Percentiles rank a stretch among this genome's conserved stretches.
phyloP scores from a whole-genome alignment of 1,140 invertebrate genomes.

The Telenomus remus region DNA sequence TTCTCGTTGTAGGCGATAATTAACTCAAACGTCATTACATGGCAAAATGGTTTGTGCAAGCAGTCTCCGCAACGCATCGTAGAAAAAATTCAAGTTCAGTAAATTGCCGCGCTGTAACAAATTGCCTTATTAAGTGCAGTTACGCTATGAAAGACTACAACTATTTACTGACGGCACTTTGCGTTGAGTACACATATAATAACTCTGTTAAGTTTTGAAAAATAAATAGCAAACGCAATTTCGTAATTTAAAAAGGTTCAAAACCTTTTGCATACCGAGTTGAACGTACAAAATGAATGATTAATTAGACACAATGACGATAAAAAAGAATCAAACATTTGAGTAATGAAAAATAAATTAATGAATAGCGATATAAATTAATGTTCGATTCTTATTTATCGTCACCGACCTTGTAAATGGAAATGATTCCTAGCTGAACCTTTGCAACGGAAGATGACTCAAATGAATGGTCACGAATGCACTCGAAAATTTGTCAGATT shows the following conservation, averaged over 20 bases:
- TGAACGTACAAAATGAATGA: background rate
- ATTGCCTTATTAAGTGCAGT: conserved; percentile 49
- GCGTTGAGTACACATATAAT: conserved; percentile 48
- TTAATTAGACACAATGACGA: conserved; percentile 8
- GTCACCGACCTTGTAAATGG: conserved; percentile 6
- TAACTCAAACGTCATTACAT: conserved; percentile 32
- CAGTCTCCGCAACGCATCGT: background rate
- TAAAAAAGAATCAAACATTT: conserved; percentile 18
- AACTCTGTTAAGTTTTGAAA: conserved; percentile 39
- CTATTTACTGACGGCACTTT: conserved; percentile 44
- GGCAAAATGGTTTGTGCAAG: conserved; percentile 4
- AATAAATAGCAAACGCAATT: conserved; percentile 39
- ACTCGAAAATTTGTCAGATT: conserved; percentile 8
- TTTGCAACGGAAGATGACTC: conserved; percentile 8
- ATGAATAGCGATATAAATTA: conserved; percentile 37
- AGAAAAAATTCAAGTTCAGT: conserved; percentile 40
- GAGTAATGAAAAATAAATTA: conserved; percentile 40
- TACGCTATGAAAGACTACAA: conserved; percentile 33
- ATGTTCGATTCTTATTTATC: conserved; percentile 6
- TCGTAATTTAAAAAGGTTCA: conserved; percentile 22
- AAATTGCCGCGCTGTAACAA: conserved; percentile 40
- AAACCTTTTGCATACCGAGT: conserved; percentile 4
- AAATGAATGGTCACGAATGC: conserved; percentile 1
- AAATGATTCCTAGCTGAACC: conserved; percentile 12
- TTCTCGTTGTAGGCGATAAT: conserved; percentile 27